These are phyloP conservation scores for Clepsis dumicolana DNA, from an alignment of 2,888 invertebrate genomes.

Conservation along the genomic window DNA sequence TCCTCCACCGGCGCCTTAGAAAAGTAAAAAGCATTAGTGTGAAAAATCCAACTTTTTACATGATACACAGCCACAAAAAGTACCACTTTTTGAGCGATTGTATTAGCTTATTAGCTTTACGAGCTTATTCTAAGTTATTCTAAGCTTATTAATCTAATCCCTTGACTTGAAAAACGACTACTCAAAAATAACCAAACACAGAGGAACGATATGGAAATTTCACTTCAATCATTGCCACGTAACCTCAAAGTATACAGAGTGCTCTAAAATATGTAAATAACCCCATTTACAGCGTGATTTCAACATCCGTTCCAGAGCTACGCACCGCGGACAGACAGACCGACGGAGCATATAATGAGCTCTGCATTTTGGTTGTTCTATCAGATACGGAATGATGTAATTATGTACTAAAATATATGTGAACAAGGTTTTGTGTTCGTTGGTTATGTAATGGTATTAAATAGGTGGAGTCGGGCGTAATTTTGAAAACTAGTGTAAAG, in stretches of 20 bases:
- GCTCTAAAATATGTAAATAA: constrained; percentile 38
- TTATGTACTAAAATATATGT: constrained; percentile 13
- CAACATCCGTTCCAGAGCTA: constrained; percentile 35
- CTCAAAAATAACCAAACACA: not conserved
- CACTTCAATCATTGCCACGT: not conserved
- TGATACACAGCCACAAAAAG: no score
- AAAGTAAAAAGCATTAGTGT: no score
- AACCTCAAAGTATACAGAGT: constrained; percentile 12
- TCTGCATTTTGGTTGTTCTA: constrained; percentile 31
- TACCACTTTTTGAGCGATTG: no score
- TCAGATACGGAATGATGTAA: constrained; percentile 38
- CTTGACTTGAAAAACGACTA: no score
- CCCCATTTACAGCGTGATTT: constrained; percentile 20
- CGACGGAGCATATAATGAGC: constrained; percentile 43
- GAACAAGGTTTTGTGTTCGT: not conserved
- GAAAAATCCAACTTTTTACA: no score
- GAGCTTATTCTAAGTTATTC: no score
- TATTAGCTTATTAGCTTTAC: no score
- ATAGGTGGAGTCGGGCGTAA: no score
- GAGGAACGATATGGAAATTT: not conserved
- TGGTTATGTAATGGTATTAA: not conserved
- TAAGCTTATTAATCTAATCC: no score
- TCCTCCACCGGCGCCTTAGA: no score
- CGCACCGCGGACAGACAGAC: constrained; percentile 26
- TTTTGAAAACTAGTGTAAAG: no score